Evolutionary conservation across 1,140 invertebrate genomes (phyloP).

Genomic region (Saccostrea echinata): DNA sequence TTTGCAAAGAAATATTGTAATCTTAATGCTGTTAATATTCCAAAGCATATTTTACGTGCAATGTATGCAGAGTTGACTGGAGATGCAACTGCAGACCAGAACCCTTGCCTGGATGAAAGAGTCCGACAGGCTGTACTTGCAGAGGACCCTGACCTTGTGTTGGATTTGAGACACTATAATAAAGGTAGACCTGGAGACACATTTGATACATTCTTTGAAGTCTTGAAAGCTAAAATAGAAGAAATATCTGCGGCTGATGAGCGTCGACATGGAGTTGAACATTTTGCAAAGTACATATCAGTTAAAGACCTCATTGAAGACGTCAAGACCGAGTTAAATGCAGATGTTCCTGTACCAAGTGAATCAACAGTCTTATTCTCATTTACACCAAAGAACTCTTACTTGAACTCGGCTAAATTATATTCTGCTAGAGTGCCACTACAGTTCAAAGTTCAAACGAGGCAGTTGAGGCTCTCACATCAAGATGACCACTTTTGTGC

Average conservation of each 20-base stretch:
- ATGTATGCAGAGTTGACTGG: conserved; percentile 36
- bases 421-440: conserved; percentile 16
- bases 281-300: conserved; percentile 54
- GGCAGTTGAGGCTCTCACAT: conserved; percentile 38
- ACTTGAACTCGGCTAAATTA: conserved; percentile 41
- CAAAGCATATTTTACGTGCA: background rate
- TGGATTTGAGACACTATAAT: conserved; percentile 55
- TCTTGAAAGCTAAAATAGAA: background rate
- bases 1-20: conserved; percentile 31
- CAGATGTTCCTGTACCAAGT: conserved; percentile 49
- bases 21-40: background rate
- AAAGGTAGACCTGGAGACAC: conserved; percentile 58
- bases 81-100: background rate
- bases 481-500: conserved; percentile 56
- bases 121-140: conserved; percentile 11
- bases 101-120: background rate
- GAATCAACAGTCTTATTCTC: conserved; percentile 54
- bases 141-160: conserved; percentile 46
- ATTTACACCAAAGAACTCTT: background rate
- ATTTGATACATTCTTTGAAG: conserved; percentile 43
- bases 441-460: conserved; percentile 33
- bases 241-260: conserved; percentile 57
- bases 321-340: background rate
- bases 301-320: conserved; percentile 52
- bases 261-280: conserved; percentile 49